Base-by-base conservation (phyloP, 2,888 invertebrate species). In the Parasteatoda lunata region DNA sequence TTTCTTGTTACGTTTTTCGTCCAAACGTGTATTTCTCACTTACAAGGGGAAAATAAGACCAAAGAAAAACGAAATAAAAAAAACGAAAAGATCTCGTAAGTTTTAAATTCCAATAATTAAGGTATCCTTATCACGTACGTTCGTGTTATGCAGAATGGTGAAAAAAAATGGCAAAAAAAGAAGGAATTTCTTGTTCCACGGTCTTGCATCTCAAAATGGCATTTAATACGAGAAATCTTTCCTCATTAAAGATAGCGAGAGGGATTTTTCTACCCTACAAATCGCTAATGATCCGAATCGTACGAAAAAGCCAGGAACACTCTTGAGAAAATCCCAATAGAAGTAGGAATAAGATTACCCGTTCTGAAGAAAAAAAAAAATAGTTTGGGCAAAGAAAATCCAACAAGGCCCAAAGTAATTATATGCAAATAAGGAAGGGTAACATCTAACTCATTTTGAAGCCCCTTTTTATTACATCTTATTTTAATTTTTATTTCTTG, bases 341-440 rank as follows among this genome's bases (percentile, higher is more conserved):
- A 81, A 84, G 83, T 72, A 84, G 77, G 83, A 84, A 77, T 77
- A 84, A 84, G 83, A 84, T 84, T 84, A 84, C 77, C 75, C 75
- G 66, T 49, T 68, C 54, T 65, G 51, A 51, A 66, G 45, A 30
- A 78, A 52, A 70, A 66, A 73, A 64, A 68, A 59, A 65, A 54
- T 59, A 69, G 59, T 75, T 69, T 11, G 45, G 45, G 66, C 71
- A 71, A 79, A 77, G 70, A 70, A 77, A 84, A 70, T 77, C 77
- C 77, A 65, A 84, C 83, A 84, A 72, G 83, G 66, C 64, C 83
- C 77, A 66, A 73, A 77, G 77, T 84, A 84, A 84, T 84, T 84
- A 84, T 84, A 84, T 84, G 83, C 83, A 84, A 84, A 84, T 84
- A 84, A 84, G 83, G 71, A 84, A 72, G 71, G 52, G 83, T 77